A percentile compares a stretch with the other conserved stretches of the same genome.
Evolutionary conservation across 1,140 invertebrate species (phyloP).

Genomic region (Drosophila biarmipes): DNA sequence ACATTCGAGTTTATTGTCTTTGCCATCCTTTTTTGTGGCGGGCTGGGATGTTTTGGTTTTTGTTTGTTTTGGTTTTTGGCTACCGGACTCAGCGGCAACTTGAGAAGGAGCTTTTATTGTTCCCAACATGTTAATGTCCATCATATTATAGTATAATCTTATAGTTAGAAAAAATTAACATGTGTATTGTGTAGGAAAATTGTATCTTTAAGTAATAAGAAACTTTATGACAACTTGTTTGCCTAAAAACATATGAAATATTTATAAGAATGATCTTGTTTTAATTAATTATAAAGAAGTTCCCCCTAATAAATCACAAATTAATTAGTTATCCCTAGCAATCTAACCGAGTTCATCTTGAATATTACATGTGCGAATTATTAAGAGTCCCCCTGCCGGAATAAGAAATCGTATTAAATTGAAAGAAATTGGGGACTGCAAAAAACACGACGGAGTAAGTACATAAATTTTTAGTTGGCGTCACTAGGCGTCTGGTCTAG

Average conservation of each 20-base stretch:
- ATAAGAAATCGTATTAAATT: constrained; percentile 48
- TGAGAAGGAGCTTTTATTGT: constrained; percentile 15
- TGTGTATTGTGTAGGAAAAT: too few relatives aligned
- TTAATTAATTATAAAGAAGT: background rate
- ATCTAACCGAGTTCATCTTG: constrained; percentile 6
- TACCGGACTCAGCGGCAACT: constrained; percentile 8
- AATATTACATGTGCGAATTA: constrained; percentile 15
- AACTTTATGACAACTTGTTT: too few relatives aligned
- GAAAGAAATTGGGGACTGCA: constrained; percentile 53
- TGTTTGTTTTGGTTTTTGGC: constrained; percentile 45
- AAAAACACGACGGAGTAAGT: constrained; percentile 56
- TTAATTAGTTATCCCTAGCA: background rate
- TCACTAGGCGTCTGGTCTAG: constrained; percentile 76
- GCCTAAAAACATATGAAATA: too few relatives aligned
- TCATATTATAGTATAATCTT: too few relatives aligned
- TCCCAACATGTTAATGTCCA: background rate
- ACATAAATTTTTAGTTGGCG: constrained; percentile 75
- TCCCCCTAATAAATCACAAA: background rate
- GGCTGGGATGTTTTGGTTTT: constrained; percentile 36
- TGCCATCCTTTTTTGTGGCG: constrained; percentile 15
- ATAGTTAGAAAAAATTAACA: too few relatives aligned
- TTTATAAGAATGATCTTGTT: too few relatives aligned
- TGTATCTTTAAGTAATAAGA: too few relatives aligned
- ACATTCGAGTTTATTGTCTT: constrained; percentile 41
- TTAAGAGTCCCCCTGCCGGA: constrained; percentile 3